Conservation (phyloP, 2,797 vertebrate species). For the Enteromius anoplus region DNA sequence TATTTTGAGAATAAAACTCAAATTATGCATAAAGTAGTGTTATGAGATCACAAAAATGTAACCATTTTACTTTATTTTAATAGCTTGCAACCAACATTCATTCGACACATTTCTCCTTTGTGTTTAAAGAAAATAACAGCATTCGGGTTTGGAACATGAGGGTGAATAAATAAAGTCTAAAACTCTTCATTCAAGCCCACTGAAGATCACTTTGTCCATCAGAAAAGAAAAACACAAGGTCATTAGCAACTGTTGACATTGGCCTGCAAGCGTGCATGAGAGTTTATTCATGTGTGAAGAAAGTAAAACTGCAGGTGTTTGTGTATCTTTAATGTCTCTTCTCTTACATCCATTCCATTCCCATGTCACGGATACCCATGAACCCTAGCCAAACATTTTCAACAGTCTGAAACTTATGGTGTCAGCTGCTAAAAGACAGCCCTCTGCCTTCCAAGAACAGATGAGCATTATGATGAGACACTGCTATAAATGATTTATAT, state of each 20-base stretch:
- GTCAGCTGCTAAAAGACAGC: slow-evolving; percentile 42
- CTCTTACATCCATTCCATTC: slow-evolving; percentile 42
- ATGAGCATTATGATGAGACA: slow-evolving; percentile 16
- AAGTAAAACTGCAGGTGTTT: slow-evolving; percentile 54
- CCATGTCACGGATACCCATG: slow-evolving; percentile 41
- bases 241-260: slow-evolving; percentile 17
- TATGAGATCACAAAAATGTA: background rate
- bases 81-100: background rate
- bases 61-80: background rate
- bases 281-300: slow-evolving; percentile 6
- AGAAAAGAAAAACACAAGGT: slow-evolving; percentile 14
- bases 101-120: background rate
- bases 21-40: background rate
- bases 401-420: slow-evolving; percentile 53
- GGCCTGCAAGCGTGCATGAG: background rate
- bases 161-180: background rate
- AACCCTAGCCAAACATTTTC: slow-evolving; percentile 57
- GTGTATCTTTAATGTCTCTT: slow-evolving; percentile 52
- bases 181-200: background rate
- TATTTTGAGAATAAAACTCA: background rate
- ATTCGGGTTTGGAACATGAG: background rate
- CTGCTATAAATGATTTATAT: slow-evolving; percentile 18
- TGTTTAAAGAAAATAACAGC: background rate
- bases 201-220: background rate
- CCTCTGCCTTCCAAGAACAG: slow-evolving; percentile 37